Evolutionary conservation across 2,797 vertebrate species (phyloP).

Genomic region (Epinephelus malabaricus): DNA sequence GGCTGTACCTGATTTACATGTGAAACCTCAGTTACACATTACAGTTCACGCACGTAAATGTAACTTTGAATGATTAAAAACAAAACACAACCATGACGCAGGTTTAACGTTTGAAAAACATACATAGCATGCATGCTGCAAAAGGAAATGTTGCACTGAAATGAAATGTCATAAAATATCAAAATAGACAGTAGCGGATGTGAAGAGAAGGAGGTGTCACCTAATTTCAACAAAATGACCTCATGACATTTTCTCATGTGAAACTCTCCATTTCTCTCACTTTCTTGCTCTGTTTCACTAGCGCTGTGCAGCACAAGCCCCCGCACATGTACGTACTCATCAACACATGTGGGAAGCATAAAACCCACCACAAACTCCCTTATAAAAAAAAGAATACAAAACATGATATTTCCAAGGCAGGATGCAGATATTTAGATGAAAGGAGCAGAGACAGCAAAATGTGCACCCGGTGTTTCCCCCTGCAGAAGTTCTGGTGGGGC

Average conservation of each 20-base stretch:
- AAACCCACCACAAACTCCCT: constrained; percentile 35
- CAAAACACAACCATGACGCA: neutral
- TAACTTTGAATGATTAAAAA: neutral
- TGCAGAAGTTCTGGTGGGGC: neutral
- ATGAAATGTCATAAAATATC: constrained; percentile 23
- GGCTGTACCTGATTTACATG: neutral
- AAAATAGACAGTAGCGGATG: neutral
- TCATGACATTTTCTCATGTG: constrained; percentile 47
- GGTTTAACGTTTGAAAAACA: neutral
- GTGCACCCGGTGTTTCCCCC: constrained; percentile 63
- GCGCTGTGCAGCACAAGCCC: neutral
- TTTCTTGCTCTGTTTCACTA: neutral
- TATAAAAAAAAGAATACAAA: constrained; percentile 25
- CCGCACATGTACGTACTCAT: neutral
- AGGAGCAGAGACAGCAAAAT: constrained; percentile 37
- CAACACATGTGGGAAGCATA: constrained; percentile 13
- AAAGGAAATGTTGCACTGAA: neutral
- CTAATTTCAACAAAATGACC: constrained; percentile 1
- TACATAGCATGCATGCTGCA: neutral
- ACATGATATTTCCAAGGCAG: constrained; percentile 59
- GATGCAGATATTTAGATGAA: constrained; percentile 68
- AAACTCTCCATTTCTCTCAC: neutral
- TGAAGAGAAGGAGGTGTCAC: neutral
- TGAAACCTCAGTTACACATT: neutral
- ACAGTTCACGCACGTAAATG: neutral